Percentiles rank a stretch among this genome's conserved stretches.
Conservation (phyloP, 2,113 vertebrate species). For the Ornithorhynchus anatinus region DNA sequence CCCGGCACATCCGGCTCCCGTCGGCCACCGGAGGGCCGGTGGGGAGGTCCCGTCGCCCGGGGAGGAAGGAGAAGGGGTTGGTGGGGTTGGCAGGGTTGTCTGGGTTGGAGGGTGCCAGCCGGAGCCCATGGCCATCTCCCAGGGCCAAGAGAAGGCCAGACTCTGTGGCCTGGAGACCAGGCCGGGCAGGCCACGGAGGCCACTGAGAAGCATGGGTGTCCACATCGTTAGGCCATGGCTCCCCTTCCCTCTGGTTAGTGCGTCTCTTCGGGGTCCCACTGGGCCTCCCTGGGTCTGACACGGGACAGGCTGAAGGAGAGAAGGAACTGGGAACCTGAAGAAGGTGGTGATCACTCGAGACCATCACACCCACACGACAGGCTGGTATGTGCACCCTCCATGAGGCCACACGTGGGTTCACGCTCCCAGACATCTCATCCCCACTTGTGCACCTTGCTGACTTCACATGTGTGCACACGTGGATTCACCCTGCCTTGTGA, state of each 20-base stretch:
- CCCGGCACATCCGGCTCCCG: conserved; percentile 1
- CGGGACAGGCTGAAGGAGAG: background rate
- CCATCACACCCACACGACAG: background rate
- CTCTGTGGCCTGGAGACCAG: background rate
- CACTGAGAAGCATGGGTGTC: background rate
- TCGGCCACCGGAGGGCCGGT: background rate
- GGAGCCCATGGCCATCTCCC: too few relatives aligned
- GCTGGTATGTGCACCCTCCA: background rate
- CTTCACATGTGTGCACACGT: background rate
- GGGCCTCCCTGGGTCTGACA: background rate
- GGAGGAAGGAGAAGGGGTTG: background rate
- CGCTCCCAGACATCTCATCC: background rate
- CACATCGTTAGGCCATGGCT: too few relatives aligned
- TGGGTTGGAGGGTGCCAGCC: background rate
- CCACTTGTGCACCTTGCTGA: background rate
- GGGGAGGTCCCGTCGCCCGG: background rate
- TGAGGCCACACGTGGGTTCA: background rate
- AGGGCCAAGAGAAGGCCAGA: too few relatives aligned
- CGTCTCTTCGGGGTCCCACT: background rate
- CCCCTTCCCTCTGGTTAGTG: background rate
- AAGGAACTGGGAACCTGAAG: background rate
- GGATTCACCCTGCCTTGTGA: too few relatives aligned
- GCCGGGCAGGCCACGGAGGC: background rate
- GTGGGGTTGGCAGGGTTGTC: background rate
- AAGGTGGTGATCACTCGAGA: background rate